phyloP scores from a whole-genome alignment of 2,888 invertebrate genomes.

The Eustalomyia histrio region DNA sequence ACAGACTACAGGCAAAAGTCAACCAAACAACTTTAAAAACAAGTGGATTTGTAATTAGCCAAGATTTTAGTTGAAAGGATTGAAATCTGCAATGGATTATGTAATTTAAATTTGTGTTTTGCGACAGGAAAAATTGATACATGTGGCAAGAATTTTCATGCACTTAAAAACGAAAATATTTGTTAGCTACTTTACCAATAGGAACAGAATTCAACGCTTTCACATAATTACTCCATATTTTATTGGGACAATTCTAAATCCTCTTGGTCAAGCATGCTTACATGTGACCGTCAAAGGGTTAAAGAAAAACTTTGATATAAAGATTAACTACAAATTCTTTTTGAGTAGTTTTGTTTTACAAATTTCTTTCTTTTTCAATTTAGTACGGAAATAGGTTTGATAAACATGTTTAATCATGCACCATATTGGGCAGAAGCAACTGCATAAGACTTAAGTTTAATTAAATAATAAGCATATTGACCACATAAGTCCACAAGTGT shows the following conservation, averaged over 20 bases:
- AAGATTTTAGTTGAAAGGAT: conserved; percentile 48
- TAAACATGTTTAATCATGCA: conserved; percentile 56
- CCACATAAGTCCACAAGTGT: conserved; percentile 46
- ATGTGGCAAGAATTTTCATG: too few species aligned
- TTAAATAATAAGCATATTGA: conserved; percentile 38
- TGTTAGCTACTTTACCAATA: too few species aligned
- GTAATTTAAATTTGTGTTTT: conserved; percentile 45
- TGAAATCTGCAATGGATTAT: conserved; percentile 43
- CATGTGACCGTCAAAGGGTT: too few species aligned
- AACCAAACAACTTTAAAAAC: conserved; percentile 24
- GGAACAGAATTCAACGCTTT: too few species aligned
- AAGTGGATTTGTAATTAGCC: conserved; percentile 57
- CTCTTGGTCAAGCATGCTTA: too few species aligned
- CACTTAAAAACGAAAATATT: too few species aligned
- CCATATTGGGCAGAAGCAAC: conserved; percentile 38
- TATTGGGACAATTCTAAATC: too few species aligned
- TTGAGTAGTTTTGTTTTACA: too few species aligned
- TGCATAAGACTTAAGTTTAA: conserved; percentile 37
- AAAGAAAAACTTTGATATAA: too few species aligned
- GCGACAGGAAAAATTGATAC: not conserved
- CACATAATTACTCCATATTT: too few species aligned
- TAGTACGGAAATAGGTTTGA: conserved; percentile 55
- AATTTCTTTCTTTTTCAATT: not conserved
- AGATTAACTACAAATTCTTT: not conserved
- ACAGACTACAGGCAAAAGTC: not conserved